A percentile compares a stretch with the other conserved stretches of the same genome.
These are phyloP conservation scores for Python bivittatus DNA, from an alignment of 2,113 vertebrate genomes.

Conservation along the genomic window DNA sequence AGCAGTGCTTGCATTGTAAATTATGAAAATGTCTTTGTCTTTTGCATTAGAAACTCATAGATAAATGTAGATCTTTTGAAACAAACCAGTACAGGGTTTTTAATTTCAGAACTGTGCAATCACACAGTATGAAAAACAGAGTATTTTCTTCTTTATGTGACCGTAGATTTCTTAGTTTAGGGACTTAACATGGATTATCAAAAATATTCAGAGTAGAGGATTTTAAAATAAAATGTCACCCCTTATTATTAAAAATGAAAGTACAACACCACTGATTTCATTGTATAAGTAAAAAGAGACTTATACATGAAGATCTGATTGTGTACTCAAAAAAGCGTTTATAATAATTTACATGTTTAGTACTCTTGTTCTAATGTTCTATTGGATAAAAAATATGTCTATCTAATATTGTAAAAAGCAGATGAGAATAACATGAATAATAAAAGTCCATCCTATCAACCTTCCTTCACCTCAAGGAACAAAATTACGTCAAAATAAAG, in stretches of 20 bases:
- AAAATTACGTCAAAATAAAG: background rate
- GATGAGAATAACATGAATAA: background rate
- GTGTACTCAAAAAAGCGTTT: background rate
- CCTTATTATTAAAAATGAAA: background rate
- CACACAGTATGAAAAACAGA: background rate
- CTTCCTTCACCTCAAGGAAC: background rate
- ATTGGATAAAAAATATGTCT: background rate
- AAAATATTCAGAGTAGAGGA: conserved; percentile 30
- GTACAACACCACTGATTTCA: background rate
- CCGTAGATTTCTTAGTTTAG: background rate
- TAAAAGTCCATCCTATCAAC: background rate
- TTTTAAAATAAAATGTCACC: background rate
- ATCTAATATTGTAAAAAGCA: background rate
- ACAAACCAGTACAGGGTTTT: background rate
- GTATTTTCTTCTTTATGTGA: conserved; percentile 32
- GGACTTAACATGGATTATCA: background rate
- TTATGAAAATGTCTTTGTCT: too few relatives aligned
- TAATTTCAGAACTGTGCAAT: background rate
- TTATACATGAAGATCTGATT: background rate
- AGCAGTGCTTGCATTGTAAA: background rate
- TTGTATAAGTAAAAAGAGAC: background rate
- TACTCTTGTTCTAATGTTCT: background rate
- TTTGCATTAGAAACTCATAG: background rate
- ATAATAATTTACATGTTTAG: background rate
- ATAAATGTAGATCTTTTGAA: background rate